Evolutionary conservation across 2,113 vertebrate genomes (phyloP).

Genomic region (Malaclemys terrapin): DNA sequence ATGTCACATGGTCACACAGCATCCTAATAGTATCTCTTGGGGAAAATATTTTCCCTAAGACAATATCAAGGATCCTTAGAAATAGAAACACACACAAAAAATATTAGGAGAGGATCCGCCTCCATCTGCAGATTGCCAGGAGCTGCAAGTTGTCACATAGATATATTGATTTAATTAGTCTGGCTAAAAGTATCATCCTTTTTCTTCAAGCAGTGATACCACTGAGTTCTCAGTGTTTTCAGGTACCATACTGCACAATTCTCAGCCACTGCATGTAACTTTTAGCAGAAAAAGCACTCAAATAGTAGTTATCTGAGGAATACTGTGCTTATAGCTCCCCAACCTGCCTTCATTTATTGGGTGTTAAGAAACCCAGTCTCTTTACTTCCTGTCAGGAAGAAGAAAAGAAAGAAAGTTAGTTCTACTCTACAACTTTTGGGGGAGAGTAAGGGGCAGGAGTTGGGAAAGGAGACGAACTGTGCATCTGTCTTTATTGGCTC

Average conservation of each 20-base stretch:
- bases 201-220: slow-evolving; percentile 10
- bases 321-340: background rate
- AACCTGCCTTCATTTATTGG: background rate
- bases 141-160: slow-evolving; percentile 71
- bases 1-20: slow-evolving; percentile 63
- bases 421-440: background rate
- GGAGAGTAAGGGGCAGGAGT: background rate
- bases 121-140: slow-evolving; percentile 51
- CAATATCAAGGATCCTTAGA: slow-evolving; percentile 64
- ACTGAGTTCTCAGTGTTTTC: background rate
- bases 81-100: slow-evolving; percentile 55
- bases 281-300: slow-evolving; percentile 18
- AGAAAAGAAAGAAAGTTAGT: background rate
- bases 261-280: slow-evolving; percentile 34
- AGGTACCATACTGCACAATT: background rate
- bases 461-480: background rate
- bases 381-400: background rate
- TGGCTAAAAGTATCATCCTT: slow-evolving; percentile 56
- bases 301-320: slow-evolving; percentile 28
- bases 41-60: slow-evolving; percentile 70
- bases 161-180: slow-evolving; percentile 83
- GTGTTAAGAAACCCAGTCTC: background rate
- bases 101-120: slow-evolving; percentile 55
- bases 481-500: background rate
- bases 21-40: slow-evolving; percentile 77